A percentile compares a stretch with the other conserved stretches of the same genome.
Evolutionary conservation across 1,140 invertebrate genomes (phyloP).

Genomic region (Panonychus citri): DNA sequence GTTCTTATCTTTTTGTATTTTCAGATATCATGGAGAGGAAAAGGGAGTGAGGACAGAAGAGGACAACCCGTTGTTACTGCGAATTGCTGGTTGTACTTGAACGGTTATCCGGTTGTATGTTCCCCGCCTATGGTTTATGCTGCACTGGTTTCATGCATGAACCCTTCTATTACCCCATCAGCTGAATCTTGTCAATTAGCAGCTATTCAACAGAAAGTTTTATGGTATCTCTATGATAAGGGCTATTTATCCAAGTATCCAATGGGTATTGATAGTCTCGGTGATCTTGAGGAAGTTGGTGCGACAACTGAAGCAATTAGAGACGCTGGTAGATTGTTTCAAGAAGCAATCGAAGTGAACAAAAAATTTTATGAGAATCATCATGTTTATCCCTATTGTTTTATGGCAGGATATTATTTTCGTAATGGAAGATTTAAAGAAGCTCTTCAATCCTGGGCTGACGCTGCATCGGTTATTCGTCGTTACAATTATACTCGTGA

Average conservation of each 20-base stretch:
- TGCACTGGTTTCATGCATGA: conserved; percentile 76
- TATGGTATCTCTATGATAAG: conserved; percentile 74
- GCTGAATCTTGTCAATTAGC: conserved; percentile 72
- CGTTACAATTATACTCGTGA: conserved; percentile 74
- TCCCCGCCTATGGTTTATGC: conserved; percentile 71
- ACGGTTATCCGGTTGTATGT: conserved; percentile 47
- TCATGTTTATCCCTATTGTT: conserved; percentile 88
- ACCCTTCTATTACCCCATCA: conserved; percentile 65
- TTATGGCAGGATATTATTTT: conserved; percentile 75
- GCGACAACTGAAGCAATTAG: conserved; percentile 35
- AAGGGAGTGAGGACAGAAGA: conserved; percentile 85
- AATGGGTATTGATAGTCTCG: conserved; percentile 72
- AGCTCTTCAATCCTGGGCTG: conserved; percentile 80
- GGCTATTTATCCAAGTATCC: conserved; percentile 74
- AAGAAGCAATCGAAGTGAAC: conserved; percentile 53
- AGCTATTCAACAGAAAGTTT: conserved; percentile 49
- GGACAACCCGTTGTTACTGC: conserved; percentile 25
- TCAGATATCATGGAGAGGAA: conserved; percentile 48
- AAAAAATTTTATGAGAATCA: conserved; percentile 61
- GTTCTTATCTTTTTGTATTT: not conserved
- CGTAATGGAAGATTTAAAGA: conserved; percentile 66
- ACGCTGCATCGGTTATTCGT: conserved; percentile 75
- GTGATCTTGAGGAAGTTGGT: conserved; percentile 61
- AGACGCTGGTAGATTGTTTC: conserved; percentile 27
- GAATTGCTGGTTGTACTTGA: not conserved